Conservation (phyloP, 2,888 invertebrate genomes). For the Xestia sexstrigata region DNA sequence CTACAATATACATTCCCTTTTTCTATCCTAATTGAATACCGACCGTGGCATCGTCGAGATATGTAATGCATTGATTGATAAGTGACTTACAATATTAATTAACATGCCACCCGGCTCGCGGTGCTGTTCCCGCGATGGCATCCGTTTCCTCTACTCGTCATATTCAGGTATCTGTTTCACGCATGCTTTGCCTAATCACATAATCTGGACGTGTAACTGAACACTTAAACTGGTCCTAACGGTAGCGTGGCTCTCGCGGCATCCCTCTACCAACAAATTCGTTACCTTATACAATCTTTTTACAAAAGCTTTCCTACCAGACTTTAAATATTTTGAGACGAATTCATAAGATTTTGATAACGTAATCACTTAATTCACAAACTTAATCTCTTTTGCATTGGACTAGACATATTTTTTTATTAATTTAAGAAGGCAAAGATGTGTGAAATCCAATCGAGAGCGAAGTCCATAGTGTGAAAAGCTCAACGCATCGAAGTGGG, state of each 20-base stretch:
- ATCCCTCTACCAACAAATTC: constrained; percentile 77
- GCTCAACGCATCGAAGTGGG: constrained; percentile 73
- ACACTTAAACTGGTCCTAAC: constrained; percentile 88
- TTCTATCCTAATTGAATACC: constrained; percentile 74
- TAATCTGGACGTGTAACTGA: constrained; percentile 89
- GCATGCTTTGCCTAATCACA: constrained; percentile 88
- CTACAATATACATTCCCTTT: constrained; percentile 71
- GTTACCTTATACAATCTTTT: constrained; percentile 79
- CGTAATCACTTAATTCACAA: constrained; percentile 84
- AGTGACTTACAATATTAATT: constrained; percentile 72
- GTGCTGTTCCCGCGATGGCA: constrained; percentile 57
- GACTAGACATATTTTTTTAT: constrained; percentile 89
- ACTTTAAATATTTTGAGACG: constrained; percentile 77
- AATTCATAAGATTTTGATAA: constrained; percentile 72
- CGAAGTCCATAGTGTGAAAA: constrained; percentile 76
- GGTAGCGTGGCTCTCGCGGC: constrained; percentile 75
- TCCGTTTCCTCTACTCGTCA: constrained; percentile 71
- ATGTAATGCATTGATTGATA: constrained; percentile 75
- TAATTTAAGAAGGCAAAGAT: constrained; percentile 90
- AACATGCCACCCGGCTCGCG: constrained; percentile 67
- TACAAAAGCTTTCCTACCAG: constrained; percentile 80
- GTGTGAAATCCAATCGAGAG: constrained; percentile 87
- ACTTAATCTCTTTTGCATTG: constrained; percentile 90
- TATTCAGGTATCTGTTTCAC: constrained; percentile 86
- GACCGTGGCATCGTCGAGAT: constrained; percentile 77